Conservation (phyloP, 2,888 invertebrate species). For the Eutolmus rufibarbis region DNA sequence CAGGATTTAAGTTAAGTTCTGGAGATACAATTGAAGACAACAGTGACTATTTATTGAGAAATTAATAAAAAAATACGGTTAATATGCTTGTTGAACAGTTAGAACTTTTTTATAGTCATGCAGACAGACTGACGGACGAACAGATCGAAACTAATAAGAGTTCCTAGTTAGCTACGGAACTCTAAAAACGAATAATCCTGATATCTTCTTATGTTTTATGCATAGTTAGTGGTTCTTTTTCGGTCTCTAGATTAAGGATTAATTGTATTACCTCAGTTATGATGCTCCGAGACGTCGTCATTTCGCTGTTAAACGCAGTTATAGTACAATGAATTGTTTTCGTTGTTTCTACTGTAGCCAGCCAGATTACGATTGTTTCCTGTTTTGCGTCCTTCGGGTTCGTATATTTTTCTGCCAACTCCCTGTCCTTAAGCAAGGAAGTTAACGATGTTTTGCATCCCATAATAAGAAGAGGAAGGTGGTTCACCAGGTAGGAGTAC, state of each 20-base stretch:
- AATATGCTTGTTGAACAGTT: no score
- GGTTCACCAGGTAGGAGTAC: slow-evolving; percentile 51
- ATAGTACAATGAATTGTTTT: slow-evolving; percentile 53
- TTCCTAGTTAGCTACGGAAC: no score
- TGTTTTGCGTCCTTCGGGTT: slow-evolving; percentile 47
- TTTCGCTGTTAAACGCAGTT: slow-evolving; percentile 52
- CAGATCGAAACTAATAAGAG: no score
- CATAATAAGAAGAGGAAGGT: slow-evolving; percentile 55
- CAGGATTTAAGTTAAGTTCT: no score
- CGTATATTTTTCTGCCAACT: slow-evolving; percentile 44
- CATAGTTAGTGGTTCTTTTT: no score
- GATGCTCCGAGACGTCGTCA: slow-evolving; percentile 53
- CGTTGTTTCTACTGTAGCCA: slow-evolving; percentile 53
- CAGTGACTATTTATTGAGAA: no score
- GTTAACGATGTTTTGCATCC: slow-evolving; percentile 52
- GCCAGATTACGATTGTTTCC: slow-evolving; percentile 53
- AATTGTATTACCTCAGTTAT: slow-evolving; percentile 50
- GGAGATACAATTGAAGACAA: no score
- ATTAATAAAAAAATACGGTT: no score
- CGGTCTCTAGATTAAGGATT: background rate
- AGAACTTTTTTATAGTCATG: no score
- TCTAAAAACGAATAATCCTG: no score
- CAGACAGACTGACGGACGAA: no score
- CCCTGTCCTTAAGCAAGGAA: slow-evolving; percentile 48
- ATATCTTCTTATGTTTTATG: no score